Percentiles rank a stretch among this genome's conserved stretches.
Conservation (phyloP, 1,140 invertebrate species). For the Drosophila virilis region DNA sequence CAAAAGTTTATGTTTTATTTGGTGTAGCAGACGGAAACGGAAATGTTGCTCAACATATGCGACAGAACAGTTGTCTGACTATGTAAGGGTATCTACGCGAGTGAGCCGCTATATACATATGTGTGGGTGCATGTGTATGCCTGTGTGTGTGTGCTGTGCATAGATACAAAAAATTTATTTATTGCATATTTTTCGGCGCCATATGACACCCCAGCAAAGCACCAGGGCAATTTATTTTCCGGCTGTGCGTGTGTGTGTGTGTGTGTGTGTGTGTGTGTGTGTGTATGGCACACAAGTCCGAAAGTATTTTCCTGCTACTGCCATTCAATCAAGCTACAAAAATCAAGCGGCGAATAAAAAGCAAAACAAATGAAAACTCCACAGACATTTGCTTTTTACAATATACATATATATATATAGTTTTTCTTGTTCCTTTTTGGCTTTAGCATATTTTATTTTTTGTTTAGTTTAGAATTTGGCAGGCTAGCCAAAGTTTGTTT, state of each 20-base stretch:
- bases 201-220: conserved; percentile 46
- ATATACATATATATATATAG: background rate
- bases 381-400: conserved; percentile 49
- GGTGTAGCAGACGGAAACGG: conserved; percentile 65
- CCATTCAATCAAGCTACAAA: conserved; percentile 67
- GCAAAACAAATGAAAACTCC: conserved; percentile 71
- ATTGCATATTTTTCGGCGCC: conserved; percentile 80
- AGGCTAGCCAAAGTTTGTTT: conserved; percentile 76
- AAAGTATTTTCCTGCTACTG: conserved; percentile 40
- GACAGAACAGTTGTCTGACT: conserved; percentile 42
- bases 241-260: too few species aligned
- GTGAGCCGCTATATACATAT: background rate
- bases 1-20: conserved; percentile 55
- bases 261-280: conserved; percentile 2
- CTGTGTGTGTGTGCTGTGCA: conserved; percentile 34
- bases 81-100: conserved; percentile 8
- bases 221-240: conserved; percentile 17
- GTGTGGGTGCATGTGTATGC: background rate
- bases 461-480: conserved; percentile 42
- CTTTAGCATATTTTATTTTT: conserved; percentile 24
- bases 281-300: conserved; percentile 23
- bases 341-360: conserved; percentile 40
- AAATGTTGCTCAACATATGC: conserved; percentile 81
- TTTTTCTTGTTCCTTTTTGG: conserved; percentile 13
- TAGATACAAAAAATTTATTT: conserved; percentile 58